Conservation (phyloP, 2,797 vertebrate species). For the Lindbergichthys nudifrons region DNA sequence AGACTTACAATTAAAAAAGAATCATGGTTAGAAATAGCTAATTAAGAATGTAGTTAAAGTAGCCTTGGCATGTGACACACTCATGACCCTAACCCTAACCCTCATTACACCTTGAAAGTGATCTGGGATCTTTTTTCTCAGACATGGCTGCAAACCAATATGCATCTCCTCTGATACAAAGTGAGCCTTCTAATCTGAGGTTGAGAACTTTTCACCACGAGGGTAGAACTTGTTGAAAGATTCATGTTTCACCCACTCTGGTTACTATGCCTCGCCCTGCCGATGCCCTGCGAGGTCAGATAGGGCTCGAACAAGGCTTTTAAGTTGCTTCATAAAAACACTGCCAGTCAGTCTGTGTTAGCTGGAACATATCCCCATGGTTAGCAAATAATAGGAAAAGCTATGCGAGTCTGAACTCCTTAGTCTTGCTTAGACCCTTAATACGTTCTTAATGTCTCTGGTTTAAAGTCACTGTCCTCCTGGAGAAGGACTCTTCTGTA, state of each 20-base stretch:
- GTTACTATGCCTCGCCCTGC: neutral
- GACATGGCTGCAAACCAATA: neutral
- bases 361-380: neutral
- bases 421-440: neutral
- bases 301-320: neutral
- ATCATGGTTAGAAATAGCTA: neutral
- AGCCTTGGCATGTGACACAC: no score
- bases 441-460: neutral
- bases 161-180: neutral
- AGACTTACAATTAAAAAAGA: no score
- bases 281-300: neutral
- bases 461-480: slow-evolving; percentile 11
- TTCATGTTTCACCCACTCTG: slow-evolving; percentile 1
- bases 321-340: neutral
- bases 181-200: slow-evolving; percentile 7
- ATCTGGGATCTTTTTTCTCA: neutral
- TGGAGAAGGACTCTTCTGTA: slow-evolving; percentile 5
- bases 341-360: neutral
- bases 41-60: neutral
- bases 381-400: slow-evolving; percentile 4
- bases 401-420: neutral
- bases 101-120: neutral
- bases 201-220: neutral
- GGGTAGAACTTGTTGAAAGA: slow-evolving; percentile 3
- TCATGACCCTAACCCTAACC: neutral